Evolutionary conservation across 2,888 invertebrate genomes (phyloP).

Genomic region (Ichneumoninae sp.): DNA sequence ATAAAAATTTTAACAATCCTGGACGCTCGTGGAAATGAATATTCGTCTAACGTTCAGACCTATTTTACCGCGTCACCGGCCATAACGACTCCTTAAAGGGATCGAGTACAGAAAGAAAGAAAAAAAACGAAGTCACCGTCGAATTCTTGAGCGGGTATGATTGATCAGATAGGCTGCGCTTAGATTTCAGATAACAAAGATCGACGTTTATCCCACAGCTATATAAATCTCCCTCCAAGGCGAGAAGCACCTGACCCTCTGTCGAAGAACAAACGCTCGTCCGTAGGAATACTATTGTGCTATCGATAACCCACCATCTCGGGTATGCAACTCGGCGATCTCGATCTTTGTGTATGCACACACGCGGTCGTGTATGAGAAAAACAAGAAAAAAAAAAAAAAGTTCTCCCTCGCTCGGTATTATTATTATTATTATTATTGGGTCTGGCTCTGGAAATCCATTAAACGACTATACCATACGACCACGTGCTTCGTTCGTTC

Average conservation of each 20-base stretch:
- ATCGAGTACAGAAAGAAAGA: neutral
- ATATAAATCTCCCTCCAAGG: slow-evolving; percentile 19
- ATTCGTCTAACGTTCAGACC: neutral
- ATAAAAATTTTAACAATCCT: no score
- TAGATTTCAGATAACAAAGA: neutral
- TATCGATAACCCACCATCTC: slow-evolving; percentile 25
- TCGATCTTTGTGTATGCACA: slow-evolving; percentile 48
- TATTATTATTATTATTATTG: no score
- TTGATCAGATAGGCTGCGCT: neutral
- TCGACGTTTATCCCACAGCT: slow-evolving; percentile 9
- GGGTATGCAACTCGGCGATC: slow-evolving; percentile 52
- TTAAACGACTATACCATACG: no score
- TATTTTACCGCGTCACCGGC: neutral
- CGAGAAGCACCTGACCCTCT: slow-evolving; percentile 53
- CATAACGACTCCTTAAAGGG: neutral
- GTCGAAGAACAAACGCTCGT: neutral
- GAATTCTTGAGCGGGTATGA: neutral
- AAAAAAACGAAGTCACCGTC: neutral
- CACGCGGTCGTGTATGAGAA: slow-evolving; percentile 42
- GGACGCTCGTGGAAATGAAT: no score
- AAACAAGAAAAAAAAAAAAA: slow-evolving; percentile 2
- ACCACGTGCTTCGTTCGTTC: no score
- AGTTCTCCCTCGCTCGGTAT: neutral
- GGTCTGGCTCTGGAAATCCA: no score
- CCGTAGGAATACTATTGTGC: slow-evolving; percentile 26